Base-by-base conservation (phyloP, 1,140 invertebrate species). In the Thereuonema tuberculata region DNA sequence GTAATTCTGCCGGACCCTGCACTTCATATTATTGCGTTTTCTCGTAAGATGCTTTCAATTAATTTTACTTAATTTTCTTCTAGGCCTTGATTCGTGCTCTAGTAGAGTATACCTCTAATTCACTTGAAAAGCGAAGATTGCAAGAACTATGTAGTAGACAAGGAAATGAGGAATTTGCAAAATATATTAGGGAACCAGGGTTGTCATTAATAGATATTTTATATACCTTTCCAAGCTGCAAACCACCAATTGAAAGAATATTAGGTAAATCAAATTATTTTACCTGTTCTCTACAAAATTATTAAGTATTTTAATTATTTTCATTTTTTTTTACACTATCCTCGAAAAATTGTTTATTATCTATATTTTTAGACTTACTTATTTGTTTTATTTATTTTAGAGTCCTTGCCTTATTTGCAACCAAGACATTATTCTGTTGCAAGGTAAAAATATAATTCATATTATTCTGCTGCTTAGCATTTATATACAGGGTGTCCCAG, bases 381-480 rank as follows among this genome's bases (percentile, higher is more conserved):
- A 65, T 72, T 56, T 61, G 71, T n/a, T 71, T 71, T 49, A 66
- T 90, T 37, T 71, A 88, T 37, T 37, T 37, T 17, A 56, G 83
- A 89, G 69, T 74, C 89, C 67, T 74, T 92, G 53, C 82, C 85
- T 1, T 76, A 80, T 24, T 74, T 92, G 17, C 72, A 83, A 59
- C 85, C 89, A 5, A 73, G 89, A 59, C 81, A 85, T 21, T 92
- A 90, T 74, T 90, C 87, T 1, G 84, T 90, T 64, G 80, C 82
- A 3, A 87, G 84, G 57, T 85, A 82, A 62, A 76, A 78, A 56
- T 47, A 15, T 47, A 17, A 52, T 53, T 56, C 43, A 47, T 26
- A 24, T n/a, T 9, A 23, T 29, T 15, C 23, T 60, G 24, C 24
- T 60, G 49, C 50, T 31, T 59, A 57, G 26, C 65, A 70, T 67